Base-by-base conservation (phyloP, 1,140 invertebrate genomes). In the Caligus rogercresseyi region DNA sequence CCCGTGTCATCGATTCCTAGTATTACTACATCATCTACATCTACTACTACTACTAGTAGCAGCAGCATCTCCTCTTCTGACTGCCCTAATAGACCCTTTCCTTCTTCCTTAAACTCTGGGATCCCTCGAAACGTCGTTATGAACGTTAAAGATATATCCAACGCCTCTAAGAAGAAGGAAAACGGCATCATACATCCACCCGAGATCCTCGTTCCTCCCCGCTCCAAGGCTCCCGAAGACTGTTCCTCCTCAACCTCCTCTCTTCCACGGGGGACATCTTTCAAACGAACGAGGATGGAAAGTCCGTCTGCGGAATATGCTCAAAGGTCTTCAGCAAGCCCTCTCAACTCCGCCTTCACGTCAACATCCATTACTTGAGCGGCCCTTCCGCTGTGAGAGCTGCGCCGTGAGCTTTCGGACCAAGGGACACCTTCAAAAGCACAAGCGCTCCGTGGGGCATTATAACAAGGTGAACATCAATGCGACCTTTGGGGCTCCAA, bases 291-390 rank as follows among this genome's bases (percentile, higher is more conserved):
- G 84, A 85, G 68, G 86, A 90, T 71, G 85, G 85, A 0, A 80
- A 84, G 43, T 84, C 83, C 68, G 80, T 86, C 20, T 97, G 92
- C 71, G 79, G 78, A 54, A 84, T 94, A 67, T 97, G 92, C 74
- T 82, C 84, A 63, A 95, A 93, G 75, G 82, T 83, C 63, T 96
- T 96, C 73, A 83, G 81, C 58, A 89, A 90, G 74, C 84, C 86
- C 54, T 86, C 86, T 69, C 90, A 95, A 72, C 74, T 96, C 65
- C 79, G 83, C 61, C 76, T 95, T 55, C 92, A 97, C 74, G 85
- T 92, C 71, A 95, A 95, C 73, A 93, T 93, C 69, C 92, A 97
- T 74, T 93, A 91, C 69, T 96, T 74, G 91, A 95, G 71, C 79
- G 89, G 54, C 88, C 88, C 60, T 94, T 86, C 69, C 79, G 86